These are phyloP conservation scores for Elanoides forficatus DNA, from an alignment of 2,113 vertebrate genomes.

Conservation along the genomic window DNA sequence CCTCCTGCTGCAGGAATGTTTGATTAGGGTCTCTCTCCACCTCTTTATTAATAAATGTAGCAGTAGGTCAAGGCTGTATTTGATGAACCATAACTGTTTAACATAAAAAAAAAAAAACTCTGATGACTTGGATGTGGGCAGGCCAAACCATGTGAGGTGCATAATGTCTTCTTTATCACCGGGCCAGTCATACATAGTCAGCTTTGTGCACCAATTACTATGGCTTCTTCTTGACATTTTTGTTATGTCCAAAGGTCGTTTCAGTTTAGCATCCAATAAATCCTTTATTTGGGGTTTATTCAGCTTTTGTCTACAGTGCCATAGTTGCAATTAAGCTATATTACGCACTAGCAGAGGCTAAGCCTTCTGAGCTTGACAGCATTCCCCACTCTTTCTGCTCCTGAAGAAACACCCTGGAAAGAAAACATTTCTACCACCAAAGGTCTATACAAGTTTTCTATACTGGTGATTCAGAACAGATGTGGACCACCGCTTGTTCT, in stretches of 20 bases:
- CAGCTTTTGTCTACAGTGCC: not conserved
- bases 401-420: not conserved
- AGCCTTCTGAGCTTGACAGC: not conserved
- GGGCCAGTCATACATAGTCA: not conserved
- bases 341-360: not conserved
- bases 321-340: not conserved
- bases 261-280: conserved; percentile 17
- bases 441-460: not conserved
- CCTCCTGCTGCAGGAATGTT: not conserved
- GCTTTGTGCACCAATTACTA: conserved; percentile 24
- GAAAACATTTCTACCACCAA: not conserved
- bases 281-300: conserved; percentile 13
- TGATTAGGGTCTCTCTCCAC: not conserved
- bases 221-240: not conserved
- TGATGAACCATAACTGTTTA: not conserved
- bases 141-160: not conserved
- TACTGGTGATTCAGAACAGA: not conserved
- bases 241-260: not conserved
- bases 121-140: not conserved
- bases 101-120: not conserved
- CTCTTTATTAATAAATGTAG: not conserved
- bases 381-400: not conserved
- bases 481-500: not conserved
- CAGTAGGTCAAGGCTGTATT: not conserved
- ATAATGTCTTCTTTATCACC: conserved; percentile 13